Evolutionary conservation across 2,797 vertebrate species (phyloP).

Genomic region (Alcedo atthis): DNA sequence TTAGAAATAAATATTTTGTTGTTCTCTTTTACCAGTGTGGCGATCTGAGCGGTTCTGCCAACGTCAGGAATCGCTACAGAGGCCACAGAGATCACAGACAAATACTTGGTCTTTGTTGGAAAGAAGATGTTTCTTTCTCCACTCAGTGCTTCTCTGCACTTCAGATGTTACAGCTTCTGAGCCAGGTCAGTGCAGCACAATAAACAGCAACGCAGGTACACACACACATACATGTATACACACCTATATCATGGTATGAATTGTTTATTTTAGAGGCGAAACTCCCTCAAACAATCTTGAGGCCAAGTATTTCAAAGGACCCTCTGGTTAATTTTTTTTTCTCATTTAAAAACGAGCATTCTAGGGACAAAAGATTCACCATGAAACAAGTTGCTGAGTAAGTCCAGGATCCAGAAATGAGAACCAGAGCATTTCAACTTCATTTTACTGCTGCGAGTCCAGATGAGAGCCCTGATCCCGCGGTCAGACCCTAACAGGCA

Average conservation of each 20-base stretch:
- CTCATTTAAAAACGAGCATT: background rate
- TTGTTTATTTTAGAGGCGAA: conserved; percentile 5
- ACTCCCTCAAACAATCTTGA: background rate
- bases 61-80: background rate
- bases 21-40: background rate
- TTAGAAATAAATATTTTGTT: conserved; percentile 67
- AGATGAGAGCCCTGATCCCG: background rate
- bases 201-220: background rate
- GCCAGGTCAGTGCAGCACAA: background rate
- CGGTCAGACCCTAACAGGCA: background rate
- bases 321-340: background rate
- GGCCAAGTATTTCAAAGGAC: background rate
- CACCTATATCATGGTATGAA: background rate
- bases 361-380: background rate
- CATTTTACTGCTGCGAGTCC: background rate
- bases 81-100: background rate
- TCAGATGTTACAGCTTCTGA: background rate
- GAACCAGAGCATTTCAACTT: conserved; percentile 31
- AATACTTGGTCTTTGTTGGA: conserved; percentile 19
- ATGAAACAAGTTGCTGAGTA: background rate
- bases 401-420: conserved; percentile 26
- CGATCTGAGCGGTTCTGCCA: background rate
- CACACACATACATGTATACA: background rate
- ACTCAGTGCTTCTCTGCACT: conserved; percentile 9
- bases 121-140: conserved; percentile 14